Evolutionary conservation across 1,140 invertebrate genomes (phyloP), one percentile per base, ranked within the genome.

Genomic region (Drosophila setifemur): DNA sequence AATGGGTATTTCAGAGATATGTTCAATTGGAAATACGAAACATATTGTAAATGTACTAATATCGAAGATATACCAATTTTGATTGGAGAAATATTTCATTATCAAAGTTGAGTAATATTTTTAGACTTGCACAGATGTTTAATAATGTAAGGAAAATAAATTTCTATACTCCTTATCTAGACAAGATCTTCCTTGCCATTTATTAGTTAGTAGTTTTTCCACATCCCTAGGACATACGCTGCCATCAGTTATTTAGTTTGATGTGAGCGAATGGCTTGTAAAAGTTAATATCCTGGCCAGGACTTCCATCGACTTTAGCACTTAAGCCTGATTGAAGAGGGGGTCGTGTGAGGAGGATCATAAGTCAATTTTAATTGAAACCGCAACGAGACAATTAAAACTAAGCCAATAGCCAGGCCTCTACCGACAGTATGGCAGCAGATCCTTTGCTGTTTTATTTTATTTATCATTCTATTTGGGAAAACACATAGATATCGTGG

Each of bases 341-440:
- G 9, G 26, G 11, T 7, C 4, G 43, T 44, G 11, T n/a, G n/a
- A n/a, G n/a, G n/a, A n/a, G n/a, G n/a, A n/a, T n/a, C 39, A 40
- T 64, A 70, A 74, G 78, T 85, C 70, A 83, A 74, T 85, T 83
- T 85, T 74, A 83, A 83, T 79, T 71, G 74, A 79, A 83, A 85
- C 79, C 74, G 50, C 70, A 78, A 71, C 78, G 71, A 79, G 85
- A 85, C 81, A 86, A 86, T 85, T 85, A 86, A 74, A 85, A 60
- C 71, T 54, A 83, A 83, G 63, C 73, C 43, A 50, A 33, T 37
- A 23, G 18, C 42, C 18, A 35, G 43, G n/a, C 31, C 19, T 11
- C 12, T 4, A 12, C 12, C 5, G 33, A 37, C 33, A 16, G 0
- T 37, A n/a, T n/a, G n/a, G n/a, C n/a, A 1, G 33, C 6, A 16